A percentile compares a stretch with the other conserved stretches of the same genome.
phyloP scores from a whole-genome alignment of 30 jellyfish, hydroid and myxozoan species.

The Pelagia noctiluca region DNA sequence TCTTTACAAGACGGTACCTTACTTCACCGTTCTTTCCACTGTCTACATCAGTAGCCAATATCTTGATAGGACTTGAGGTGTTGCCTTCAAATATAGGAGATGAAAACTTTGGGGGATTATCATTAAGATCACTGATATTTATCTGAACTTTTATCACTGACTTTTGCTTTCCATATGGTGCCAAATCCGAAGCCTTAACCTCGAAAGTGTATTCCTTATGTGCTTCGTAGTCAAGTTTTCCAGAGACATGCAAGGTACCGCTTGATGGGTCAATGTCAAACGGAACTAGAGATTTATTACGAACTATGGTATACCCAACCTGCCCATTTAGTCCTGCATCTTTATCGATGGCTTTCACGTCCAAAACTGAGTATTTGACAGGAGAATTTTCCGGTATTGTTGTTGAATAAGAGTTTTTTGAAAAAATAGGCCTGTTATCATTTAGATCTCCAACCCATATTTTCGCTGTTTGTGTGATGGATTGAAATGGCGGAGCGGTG shows the following conservation, averaged over 20 bases:
- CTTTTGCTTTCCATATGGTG: slow-evolving; percentile 59
- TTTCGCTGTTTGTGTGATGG: slow-evolving; percentile 77
- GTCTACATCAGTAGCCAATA: slow-evolving; percentile 88
- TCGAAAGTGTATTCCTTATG: slow-evolving; percentile 53
- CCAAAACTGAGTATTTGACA: slow-evolving; percentile 65
- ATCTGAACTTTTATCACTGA: slow-evolving; percentile 49
- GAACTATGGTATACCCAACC: slow-evolving; percentile 61
- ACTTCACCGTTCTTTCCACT: slow-evolving; percentile 70
- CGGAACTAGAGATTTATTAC: slow-evolving; percentile 47
- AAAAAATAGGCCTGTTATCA: slow-evolving; percentile 85
- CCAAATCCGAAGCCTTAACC: slow-evolving; percentile 86
- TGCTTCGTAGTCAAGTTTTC: slow-evolving; percentile 82
- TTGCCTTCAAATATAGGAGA: slow-evolving; percentile 77
- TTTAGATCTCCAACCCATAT: slow-evolving; percentile 81
- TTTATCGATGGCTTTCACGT: slow-evolving; percentile 76
- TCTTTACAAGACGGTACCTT: slow-evolving; percentile 64
- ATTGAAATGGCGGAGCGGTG: slow-evolving; percentile 78
- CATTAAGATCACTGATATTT: slow-evolving; percentile 81
- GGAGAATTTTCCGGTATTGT: slow-evolving; percentile 74
- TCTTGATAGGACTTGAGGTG: slow-evolving; percentile 59
- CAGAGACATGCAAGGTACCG: slow-evolving; percentile 70
- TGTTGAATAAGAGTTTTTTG: slow-evolving; percentile 46
- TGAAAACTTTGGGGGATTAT: slow-evolving; percentile 86
- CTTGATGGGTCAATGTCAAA: slow-evolving; percentile 73
- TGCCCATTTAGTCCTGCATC: slow-evolving; percentile 86